These are phyloP conservation scores for Ceratosolen solmsi DNA, from an alignment of 1,140 invertebrate genomes.

Conservation along the genomic window DNA sequence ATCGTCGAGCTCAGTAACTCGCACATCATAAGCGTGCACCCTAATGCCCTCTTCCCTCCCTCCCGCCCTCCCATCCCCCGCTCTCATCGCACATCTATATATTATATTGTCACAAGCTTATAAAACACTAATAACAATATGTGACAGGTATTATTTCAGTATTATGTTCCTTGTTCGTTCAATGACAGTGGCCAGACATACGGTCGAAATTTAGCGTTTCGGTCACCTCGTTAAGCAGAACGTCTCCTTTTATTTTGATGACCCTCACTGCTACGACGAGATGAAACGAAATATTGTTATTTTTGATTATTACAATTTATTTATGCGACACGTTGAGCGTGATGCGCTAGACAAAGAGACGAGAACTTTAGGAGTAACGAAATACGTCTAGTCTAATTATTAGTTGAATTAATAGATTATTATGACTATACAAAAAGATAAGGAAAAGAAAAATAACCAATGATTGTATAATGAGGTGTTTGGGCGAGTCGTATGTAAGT, in stretches of 20 bases:
- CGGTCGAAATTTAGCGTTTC: conserved; percentile 23
- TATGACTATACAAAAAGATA: not conserved
- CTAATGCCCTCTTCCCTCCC: not conserved
- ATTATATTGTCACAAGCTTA: not conserved
- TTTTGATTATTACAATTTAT: conserved; percentile 43
- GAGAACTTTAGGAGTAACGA: not conserved
- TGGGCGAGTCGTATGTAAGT: conserved; percentile 38
- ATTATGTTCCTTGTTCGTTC: conserved; percentile 48
- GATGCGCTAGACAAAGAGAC: conserved; percentile 16
- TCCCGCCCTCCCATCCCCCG: not conserved
- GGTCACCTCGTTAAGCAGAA: not conserved
- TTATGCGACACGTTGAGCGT: conserved; percentile 56
- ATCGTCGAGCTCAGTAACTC: too few relatives aligned
- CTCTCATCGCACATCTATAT: not conserved
- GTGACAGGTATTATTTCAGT: conserved; percentile 50
- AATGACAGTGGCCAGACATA: conserved; percentile 26
- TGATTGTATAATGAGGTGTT: conserved; percentile 38
- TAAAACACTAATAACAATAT: conserved; percentile 13
- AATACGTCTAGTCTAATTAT: conserved; percentile 33
- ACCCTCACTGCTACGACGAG: not conserved
- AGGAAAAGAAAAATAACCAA: conserved; percentile 20
- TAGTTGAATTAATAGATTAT: conserved; percentile 39
- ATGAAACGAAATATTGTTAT: conserved; percentile 12
- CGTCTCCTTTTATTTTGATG: not conserved
- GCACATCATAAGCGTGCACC: too few relatives aligned